Evolutionary conservation across 2,888 invertebrate genomes (phyloP).

Genomic region (Andricus quercusramuli): DNA sequence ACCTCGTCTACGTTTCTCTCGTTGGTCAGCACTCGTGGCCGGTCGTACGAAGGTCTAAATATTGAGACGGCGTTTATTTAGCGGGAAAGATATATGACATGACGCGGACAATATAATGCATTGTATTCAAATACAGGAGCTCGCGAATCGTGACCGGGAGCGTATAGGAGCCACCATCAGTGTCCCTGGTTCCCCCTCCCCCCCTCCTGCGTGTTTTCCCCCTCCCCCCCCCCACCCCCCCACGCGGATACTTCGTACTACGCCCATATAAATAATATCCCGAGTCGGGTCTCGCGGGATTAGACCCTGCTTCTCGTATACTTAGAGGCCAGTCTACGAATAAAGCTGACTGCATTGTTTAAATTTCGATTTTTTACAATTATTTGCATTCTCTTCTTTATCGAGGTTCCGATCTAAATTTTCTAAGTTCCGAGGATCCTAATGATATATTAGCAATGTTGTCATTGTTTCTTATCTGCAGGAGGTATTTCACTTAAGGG

Average conservation of each 20-base stretch:
- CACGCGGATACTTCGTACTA: slow-evolving; percentile 53
- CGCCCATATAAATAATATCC: slow-evolving; percentile 74
- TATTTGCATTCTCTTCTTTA: slow-evolving; percentile 9
- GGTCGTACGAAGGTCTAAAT: slow-evolving; percentile 73
- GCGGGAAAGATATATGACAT: slow-evolving; percentile 78
- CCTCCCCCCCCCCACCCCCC: slow-evolving; percentile 51
- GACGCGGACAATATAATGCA: slow-evolving; percentile 79
- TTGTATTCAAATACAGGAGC: slow-evolving; percentile 79
- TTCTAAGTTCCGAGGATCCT: background rate
- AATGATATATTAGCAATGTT: too few relatives aligned
- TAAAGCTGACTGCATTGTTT: slow-evolving; percentile 28
- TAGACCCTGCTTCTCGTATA: slow-evolving; percentile 59
- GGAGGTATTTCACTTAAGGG: too few relatives aligned
- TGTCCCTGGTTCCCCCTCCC: slow-evolving; percentile 56
- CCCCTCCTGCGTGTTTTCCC: slow-evolving; percentile 46
- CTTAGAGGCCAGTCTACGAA: slow-evolving; percentile 16
- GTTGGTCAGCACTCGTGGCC: slow-evolving; percentile 50
- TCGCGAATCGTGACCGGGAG: slow-evolving; percentile 77
- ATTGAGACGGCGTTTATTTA: slow-evolving; percentile 79
- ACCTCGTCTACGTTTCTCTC: slow-evolving; percentile 47
- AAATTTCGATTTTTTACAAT: slow-evolving; percentile 6
- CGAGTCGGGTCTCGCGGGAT: slow-evolving; percentile 66
- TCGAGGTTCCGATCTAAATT: slow-evolving; percentile 26
- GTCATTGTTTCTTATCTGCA: too few relatives aligned
- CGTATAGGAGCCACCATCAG: slow-evolving; percentile 62